Evolutionary conservation across 2,797 vertebrate genomes (phyloP).

Genomic region (Linurgus olivaceus): DNA sequence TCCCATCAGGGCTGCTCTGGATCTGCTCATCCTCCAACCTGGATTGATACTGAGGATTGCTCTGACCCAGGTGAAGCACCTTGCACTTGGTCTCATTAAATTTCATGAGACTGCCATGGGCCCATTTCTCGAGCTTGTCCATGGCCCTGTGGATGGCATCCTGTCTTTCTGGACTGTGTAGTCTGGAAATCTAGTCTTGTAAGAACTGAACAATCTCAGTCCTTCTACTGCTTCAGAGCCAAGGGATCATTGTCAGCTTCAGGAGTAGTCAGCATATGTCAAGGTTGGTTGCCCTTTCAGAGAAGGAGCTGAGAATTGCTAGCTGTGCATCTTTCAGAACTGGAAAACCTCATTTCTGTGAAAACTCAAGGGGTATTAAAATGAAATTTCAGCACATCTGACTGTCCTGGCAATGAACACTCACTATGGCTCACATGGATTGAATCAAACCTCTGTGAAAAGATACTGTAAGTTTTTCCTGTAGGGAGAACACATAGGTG

Average conservation of each 20-base stretch:
- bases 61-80: neutral
- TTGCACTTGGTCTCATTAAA: neutral
- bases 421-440: neutral
- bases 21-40: neutral
- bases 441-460: neutral
- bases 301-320: neutral
- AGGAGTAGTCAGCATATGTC: neutral
- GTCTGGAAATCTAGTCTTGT: neutral
- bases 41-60: accelerated
- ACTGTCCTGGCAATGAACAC: neutral
- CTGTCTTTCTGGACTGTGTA: neutral
- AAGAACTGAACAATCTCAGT: neutral
- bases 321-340: neutral
- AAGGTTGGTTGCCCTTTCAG: neutral
- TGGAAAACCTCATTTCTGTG: neutral
- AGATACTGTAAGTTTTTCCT: neutral
- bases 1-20: neutral
- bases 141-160: neutral
- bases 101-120: neutral
- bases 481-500: neutral
- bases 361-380: neutral
- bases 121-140: neutral
- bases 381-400: neutral
- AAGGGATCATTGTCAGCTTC: neutral
- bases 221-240: neutral